Conservation (phyloP, 2,888 invertebrate genomes). For the Pherbina coryleti region DNA sequence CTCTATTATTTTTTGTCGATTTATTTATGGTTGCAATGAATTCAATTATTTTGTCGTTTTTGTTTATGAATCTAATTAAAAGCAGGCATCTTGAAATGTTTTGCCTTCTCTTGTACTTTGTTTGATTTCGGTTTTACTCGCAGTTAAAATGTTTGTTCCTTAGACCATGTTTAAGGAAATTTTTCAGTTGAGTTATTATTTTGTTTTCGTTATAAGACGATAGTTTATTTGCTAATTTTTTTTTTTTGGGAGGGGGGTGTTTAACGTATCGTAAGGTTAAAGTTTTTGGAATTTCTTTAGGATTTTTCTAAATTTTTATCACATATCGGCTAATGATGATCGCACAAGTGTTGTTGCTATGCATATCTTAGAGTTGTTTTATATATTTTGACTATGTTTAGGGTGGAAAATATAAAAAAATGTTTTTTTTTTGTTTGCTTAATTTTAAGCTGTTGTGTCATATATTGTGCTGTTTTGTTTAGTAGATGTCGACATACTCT, state of each 20-base stretch:
- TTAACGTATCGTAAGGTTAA: not conserved
- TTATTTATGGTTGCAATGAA: too few species aligned
- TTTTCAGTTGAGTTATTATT: not conserved
- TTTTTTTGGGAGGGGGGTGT: not conserved
- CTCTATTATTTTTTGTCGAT: not conserved
- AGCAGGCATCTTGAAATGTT: not conserved
- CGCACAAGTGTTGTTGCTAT: slow-evolving; percentile 32
- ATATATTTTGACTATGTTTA: not conserved
- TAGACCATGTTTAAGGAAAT: not conserved
- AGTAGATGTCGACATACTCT: too few species aligned
- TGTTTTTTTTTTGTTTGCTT: not conserved
- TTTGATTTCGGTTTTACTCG: not conserved
- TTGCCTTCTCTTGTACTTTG: not conserved
- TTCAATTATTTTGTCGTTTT: too few species aligned
- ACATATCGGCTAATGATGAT: slow-evolving; percentile 51
- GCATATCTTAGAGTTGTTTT: not conserved
- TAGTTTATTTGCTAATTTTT: not conserved
- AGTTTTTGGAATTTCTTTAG: not conserved
- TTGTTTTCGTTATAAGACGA: not conserved
- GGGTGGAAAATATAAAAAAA: slow-evolving; percentile 4
- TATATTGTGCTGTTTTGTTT: not conserved
- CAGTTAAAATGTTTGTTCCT: not conserved
- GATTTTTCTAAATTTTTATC: slow-evolving; percentile 48
- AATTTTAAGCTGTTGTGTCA: not conserved
- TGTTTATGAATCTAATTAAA: not conserved